Percentiles rank a stretch among this genome's conserved stretches.
These are phyloP conservation scores for Dryobotodes eremita DNA, from an alignment of 2,888 invertebrate genomes.

Conservation along the genomic window DNA sequence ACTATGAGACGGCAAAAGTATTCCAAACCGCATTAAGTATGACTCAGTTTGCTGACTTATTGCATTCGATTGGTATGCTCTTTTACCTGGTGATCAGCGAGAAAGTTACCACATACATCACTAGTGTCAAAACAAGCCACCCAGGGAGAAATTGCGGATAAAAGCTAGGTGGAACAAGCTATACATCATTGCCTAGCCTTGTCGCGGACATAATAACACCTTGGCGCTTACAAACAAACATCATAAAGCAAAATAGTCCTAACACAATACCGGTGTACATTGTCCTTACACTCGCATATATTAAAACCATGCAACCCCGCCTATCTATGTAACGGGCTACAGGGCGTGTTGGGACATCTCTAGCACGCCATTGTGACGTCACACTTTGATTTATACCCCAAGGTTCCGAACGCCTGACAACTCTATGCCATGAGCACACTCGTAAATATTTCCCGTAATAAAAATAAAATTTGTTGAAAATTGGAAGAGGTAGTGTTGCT, in stretches of 20 bases:
- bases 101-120: slow-evolving; percentile 52
- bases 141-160: slow-evolving; percentile 56
- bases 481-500: slow-evolving; percentile 51
- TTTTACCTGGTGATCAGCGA: slow-evolving; percentile 32
- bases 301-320: slow-evolving; percentile 61
- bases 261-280: slow-evolving; percentile 59
- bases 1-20: slow-evolving; percentile 30
- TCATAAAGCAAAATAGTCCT: slow-evolving; percentile 49
- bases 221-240: slow-evolving; percentile 59
- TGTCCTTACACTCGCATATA: slow-evolving; percentile 64
- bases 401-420: slow-evolving; percentile 54
- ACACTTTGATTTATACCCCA: slow-evolving; percentile 69
- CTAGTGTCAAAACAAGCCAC: slow-evolving; percentile 57
- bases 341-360: slow-evolving; percentile 68
- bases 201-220: slow-evolving; percentile 54
- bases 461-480: slow-evolving; percentile 64
- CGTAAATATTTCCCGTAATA: slow-evolving; percentile 62
- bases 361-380: slow-evolving; percentile 73
- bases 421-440: slow-evolving; percentile 60
- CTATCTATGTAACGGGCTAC: slow-evolving; percentile 57
- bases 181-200: slow-evolving; percentile 54
- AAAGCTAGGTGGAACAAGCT: slow-evolving; percentile 49
- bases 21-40: slow-evolving; percentile 40
- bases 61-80: slow-evolving; percentile 29
- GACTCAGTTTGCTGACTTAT: slow-evolving; percentile 42